Evolutionary conservation across 2,888 invertebrate genomes (phyloP).

Genomic region (Dynastes hyllus): DNA sequence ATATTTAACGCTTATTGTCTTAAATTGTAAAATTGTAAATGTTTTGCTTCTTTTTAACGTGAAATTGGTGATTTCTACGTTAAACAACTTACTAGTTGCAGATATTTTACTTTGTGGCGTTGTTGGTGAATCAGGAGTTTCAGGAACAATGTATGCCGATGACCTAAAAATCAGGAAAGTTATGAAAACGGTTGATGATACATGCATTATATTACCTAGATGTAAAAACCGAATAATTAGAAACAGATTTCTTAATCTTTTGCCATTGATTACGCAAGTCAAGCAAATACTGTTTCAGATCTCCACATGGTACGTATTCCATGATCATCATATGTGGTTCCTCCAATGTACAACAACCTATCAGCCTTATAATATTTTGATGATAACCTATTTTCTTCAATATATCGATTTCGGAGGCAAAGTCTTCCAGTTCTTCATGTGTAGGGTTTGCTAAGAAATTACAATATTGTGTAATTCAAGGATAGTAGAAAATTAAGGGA

Average conservation of each 20-base stretch:
- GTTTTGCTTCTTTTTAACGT: too few relatives aligned
- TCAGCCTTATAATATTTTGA: conserved; percentile 82
- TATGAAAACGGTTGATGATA: background rate
- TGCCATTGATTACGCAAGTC: conserved; percentile 69
- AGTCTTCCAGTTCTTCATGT: conserved; percentile 79
- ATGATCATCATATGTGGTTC: conserved; percentile 83
- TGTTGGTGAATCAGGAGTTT: conserved; percentile 52
- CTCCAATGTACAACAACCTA: conserved; percentile 83
- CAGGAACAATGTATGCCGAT: conserved; percentile 57
- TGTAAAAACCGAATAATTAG: conserved; percentile 26
- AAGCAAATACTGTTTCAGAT: conserved; percentile 78
- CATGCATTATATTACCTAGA: conserved; percentile 16
- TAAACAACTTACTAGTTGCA: conserved; percentile 75
- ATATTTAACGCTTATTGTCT: too few relatives aligned
- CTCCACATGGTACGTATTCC: conserved; percentile 87
- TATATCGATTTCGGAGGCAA: conserved; percentile 84
- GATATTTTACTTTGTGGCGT: conserved; percentile 68
- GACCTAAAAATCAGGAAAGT: conserved; percentile 30
- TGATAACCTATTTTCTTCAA: conserved; percentile 86
- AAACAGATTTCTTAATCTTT: conserved; percentile 8
- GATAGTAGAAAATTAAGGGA: background rate
- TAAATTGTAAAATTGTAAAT: too few relatives aligned
- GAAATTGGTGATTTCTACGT: too few relatives aligned
- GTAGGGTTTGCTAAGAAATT: conserved; percentile 72
- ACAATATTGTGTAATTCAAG: conserved; percentile 3